Percentiles rank a stretch among this genome's conserved stretches.
Conservation (phyloP, 1,140 invertebrate species). For the Batillaria attramentaria region DNA sequence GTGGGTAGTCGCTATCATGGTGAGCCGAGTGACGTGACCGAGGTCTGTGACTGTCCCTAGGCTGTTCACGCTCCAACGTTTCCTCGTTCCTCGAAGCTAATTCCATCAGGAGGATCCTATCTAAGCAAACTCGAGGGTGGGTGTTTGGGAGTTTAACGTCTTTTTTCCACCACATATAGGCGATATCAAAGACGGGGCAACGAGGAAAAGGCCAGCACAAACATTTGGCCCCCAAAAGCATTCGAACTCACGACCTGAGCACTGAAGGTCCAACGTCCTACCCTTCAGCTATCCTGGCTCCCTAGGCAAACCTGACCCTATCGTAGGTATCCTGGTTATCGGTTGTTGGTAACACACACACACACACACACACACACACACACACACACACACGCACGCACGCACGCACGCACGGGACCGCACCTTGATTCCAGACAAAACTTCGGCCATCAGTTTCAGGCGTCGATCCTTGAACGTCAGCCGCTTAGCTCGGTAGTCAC, state of each 20-base stretch:
- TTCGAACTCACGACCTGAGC: no score
- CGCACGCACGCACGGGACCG: neutral
- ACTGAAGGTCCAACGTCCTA: no score
- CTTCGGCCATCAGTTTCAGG: constrained; percentile 72
- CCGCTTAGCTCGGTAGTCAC: constrained; percentile 73
- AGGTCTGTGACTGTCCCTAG: neutral
- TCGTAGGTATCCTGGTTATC: neutral
- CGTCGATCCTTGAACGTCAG: constrained; percentile 77
- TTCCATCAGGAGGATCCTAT: neutral
- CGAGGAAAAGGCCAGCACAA: no score
- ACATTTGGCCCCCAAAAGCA: no score
- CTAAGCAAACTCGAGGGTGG: neutral
- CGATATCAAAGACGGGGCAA: no score
- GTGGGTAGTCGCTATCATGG: neutral
- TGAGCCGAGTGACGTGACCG: neutral
- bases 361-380: neutral
- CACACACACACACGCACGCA: no score
- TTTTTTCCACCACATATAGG: no score
- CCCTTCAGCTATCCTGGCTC: no score
- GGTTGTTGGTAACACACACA: no score
- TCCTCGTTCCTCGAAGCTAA: neutral
- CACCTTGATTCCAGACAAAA: constrained; percentile 77
- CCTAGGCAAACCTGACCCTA: neutral
- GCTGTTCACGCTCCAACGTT: neutral
- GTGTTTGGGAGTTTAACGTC: no score